Evolutionary conservation across 2,888 invertebrate genomes (phyloP), one percentile per base, ranked within the genome.

Genomic region (Hanleya hanleyi): DNA sequence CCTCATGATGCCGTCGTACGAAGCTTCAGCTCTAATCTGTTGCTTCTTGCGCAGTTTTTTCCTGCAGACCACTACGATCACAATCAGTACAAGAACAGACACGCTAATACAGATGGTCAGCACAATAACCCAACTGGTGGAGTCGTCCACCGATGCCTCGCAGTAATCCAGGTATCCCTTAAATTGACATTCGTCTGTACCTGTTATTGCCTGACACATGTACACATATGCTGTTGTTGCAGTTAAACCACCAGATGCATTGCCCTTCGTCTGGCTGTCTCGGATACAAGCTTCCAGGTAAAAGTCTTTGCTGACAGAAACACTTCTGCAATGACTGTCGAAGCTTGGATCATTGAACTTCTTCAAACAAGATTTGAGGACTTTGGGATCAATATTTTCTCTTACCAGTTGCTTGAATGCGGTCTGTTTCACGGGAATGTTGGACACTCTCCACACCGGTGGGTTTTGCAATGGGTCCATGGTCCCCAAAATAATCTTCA

Each of bases 201-300:
- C 77, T 41, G 77, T 73, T 9, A 75, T 77, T 26, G 74, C 77
- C 51, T 82, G 81, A 67, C 85, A 85, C 68, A 80, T 81, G 73
- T 83, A 83, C 1, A 81, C 75, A 18, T 82, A 51, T 26, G 78
- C 51, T 26, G 70, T 61, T 0, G 74, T 15, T 26, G 82, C 62
- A 3, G 77, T 68, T 32, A 61, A 33, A 15, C 77, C 75, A n/a
- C n/a, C 47, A 41, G 9, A 49, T 15, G 68, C 71, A n/a, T 70
- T 68, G 18, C 76, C 77, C 22, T 73, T 73, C n/a, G 70, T 65
- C 36, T 36, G 57, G 38, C 77, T 77, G 41, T 81, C 81, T 1
- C 78, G 68, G 33, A 85, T 77, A 70, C 85, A 85, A 0, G 79
- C 81, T 61, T 85, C 82, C 7, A 83, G 51, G 38, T 78, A 78